phyloP scores from a whole-genome alignment of 2,888 invertebrate species.

The Escarpia spicata region DNA sequence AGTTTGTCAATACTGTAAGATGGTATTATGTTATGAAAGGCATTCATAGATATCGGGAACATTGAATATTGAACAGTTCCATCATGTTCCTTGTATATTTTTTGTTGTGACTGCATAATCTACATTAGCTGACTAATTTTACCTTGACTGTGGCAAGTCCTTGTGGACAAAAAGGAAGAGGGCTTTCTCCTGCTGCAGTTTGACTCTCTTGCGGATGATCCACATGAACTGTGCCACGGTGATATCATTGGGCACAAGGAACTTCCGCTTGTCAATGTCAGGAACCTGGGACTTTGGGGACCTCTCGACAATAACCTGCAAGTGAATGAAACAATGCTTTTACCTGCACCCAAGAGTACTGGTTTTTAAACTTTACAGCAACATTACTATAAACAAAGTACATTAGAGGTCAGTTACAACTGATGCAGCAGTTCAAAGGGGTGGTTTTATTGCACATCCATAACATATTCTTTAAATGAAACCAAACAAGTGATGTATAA shows the following conservation, averaged over 20 bases:
- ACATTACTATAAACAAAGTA: no score
- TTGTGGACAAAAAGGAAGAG: constrained; percentile 67
- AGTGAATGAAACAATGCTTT: neutral
- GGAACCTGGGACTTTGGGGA: constrained; percentile 65
- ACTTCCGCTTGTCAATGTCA: constrained; percentile 67
- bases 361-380: neutral
- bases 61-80: no score
- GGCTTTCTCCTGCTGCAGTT: constrained; percentile 66
- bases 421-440: neutral
- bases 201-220: constrained; percentile 67
- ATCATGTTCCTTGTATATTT: no score
- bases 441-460: neutral
- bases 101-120: neutral
- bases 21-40: no score
- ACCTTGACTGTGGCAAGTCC: constrained; percentile 67
- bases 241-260: constrained; percentile 67
- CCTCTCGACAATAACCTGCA: constrained; percentile 67
- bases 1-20: no score
- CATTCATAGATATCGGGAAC: no score
- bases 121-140: constrained; percentile 14
- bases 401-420: neutral
- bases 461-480: neutral
- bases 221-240: constrained; percentile 68
- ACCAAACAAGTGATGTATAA: no score
- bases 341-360: no score